phyloP scores from a whole-genome alignment of 2,888 invertebrate species.

The Tanypteryx hageni region DNA sequence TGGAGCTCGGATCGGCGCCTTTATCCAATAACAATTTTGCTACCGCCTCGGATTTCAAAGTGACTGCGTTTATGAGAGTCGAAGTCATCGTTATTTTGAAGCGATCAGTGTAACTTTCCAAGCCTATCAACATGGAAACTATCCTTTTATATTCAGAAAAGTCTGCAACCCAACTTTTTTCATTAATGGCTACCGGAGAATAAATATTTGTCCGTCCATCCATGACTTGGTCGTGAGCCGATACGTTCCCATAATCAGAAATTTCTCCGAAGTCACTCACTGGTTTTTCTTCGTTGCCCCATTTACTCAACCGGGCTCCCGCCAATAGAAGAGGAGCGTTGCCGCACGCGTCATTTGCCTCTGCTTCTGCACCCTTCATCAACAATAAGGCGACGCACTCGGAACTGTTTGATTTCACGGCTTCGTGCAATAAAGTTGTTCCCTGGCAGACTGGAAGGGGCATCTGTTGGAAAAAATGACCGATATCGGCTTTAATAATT shows the following conservation, averaged over 20 bases:
- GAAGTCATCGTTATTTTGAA: neutral
- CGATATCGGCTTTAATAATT: no score
- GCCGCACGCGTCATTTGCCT: neutral
- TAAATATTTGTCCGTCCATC: neutral
- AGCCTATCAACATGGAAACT: neutral
- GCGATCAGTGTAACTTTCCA: neutral
- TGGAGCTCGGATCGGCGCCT: neutral
- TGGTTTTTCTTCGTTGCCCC: neutral
- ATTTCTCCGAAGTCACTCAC: neutral
- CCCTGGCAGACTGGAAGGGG: neutral
- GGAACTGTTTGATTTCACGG: constrained; percentile 14
- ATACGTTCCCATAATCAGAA: neutral
- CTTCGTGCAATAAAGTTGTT: constrained; percentile 1
- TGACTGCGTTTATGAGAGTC: constrained; percentile 16
- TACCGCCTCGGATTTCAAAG: neutral
- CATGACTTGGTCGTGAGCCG: neutral
- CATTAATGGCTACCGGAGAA: no score
- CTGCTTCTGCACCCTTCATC: neutral
- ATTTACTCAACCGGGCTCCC: neutral
- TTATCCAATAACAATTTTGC: neutral
- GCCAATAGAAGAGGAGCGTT: neutral
- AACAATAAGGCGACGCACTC: neutral
- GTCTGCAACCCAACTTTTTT: no score
- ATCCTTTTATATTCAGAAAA: neutral
- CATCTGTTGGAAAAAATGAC: neutral